Conservation (phyloP, 2,113 vertebrate species). For the Corydoras maculifer region DNA sequence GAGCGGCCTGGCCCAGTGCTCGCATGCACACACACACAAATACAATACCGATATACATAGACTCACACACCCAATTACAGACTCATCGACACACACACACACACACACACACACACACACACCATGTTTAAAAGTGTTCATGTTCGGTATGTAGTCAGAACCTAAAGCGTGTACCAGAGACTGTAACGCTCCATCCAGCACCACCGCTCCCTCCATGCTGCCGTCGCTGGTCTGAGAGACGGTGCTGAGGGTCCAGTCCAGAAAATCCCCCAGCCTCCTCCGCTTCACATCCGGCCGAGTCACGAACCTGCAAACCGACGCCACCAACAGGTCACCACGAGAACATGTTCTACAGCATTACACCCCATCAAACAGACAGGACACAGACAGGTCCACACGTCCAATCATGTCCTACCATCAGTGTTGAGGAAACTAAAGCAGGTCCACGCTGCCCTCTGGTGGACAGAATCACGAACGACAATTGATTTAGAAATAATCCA, state of each 20-base stretch:
- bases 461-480: slow-evolving; percentile 13
- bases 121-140: too few species aligned
- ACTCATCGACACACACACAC: too few species aligned
- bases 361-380: too few species aligned
- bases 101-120: too few species aligned
- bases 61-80: too few species aligned
- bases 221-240: slow-evolving; percentile 70
- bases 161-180: slow-evolving; percentile 71
- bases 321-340: not conserved
- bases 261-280: slow-evolving; percentile 77
- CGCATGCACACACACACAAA: not conserved
- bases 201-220: slow-evolving; percentile 69
- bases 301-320: slow-evolving; percentile 73
- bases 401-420: too few species aligned
- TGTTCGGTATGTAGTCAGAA: too few species aligned
- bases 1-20: not conserved
- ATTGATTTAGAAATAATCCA: not conserved
- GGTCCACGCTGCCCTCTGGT: slow-evolving; percentile 48
- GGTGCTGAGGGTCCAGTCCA: slow-evolving; percentile 83
- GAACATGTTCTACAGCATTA: too few species aligned
- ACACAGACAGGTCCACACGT: too few species aligned
- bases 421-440: not conserved
- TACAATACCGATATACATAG: too few species aligned
- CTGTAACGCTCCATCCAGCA: slow-evolving; percentile 82
- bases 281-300: slow-evolving; percentile 85